phyloP scores from a whole-genome alignment of 2,113 vertebrate genomes.

The Eptatretus burgeri region DNA sequence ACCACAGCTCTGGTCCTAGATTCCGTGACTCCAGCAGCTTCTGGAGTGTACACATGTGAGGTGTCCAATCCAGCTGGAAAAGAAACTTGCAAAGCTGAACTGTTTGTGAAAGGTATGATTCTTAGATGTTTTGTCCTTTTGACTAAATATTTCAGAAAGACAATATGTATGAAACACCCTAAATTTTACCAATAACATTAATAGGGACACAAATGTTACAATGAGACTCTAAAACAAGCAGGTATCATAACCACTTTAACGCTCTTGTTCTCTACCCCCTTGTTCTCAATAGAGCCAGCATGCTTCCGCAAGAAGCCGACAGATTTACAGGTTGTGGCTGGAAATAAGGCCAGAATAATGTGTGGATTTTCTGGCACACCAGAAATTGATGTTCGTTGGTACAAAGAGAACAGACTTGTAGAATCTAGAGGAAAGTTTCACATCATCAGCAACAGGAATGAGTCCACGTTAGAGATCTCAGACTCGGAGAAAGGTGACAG shows the following conservation, averaged over 20 bases:
- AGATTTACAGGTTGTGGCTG: not conserved
- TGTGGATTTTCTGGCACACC: not conserved
- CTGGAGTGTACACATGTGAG: slow-evolving; percentile 51
- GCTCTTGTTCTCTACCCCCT: not conserved
- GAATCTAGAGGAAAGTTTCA: not conserved
- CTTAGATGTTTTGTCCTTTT: too few relatives aligned
- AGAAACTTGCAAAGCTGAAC: slow-evolving; percentile 40
- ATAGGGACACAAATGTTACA: not conserved
- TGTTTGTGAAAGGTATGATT: slow-evolving; percentile 14
- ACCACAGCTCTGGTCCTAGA: slow-evolving; percentile 39
- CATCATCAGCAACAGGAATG: not conserved
- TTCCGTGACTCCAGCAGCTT: slow-evolving; percentile 43
- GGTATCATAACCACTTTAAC: not conserved
- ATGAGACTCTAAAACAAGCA: not conserved
- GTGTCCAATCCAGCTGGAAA: slow-evolving; percentile 75
- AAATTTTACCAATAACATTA: too few relatives aligned
- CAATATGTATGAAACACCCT: too few relatives aligned
- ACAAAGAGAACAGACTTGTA: not conserved
- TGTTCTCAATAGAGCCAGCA: not conserved
- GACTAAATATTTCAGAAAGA: too few relatives aligned
- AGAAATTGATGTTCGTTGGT: slow-evolving; percentile 2
- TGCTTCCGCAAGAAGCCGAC: not conserved
- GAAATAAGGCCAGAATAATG: not conserved
- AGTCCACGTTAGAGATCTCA: not conserved
- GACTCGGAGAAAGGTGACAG: not conserved